Base-by-base conservation (phyloP, 2,888 invertebrate species). In the Dolichomitus sp. region DNA sequence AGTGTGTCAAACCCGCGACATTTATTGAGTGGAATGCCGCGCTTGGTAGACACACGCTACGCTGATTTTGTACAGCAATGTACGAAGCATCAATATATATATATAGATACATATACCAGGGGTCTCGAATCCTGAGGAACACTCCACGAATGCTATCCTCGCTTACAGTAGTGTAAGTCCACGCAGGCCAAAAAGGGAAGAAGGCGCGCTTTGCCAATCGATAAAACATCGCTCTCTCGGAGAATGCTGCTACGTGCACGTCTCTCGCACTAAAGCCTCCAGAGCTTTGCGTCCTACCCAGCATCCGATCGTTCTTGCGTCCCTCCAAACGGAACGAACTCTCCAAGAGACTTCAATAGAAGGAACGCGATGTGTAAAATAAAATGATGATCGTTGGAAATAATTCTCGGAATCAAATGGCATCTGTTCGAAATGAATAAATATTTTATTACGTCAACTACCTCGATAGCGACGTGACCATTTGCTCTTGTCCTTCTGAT, bases 11-110 rank as follows among this genome's bases (percentile, higher is more conserved):
- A 90, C 87, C 87, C 83, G 73, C 80, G 88, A 89, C 88, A 87
- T 91, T 91, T 90, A 91, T 91, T 86, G 89, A 91, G 85, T 86
- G 87, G 88, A 90, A 91, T 88, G 86, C 81, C 84, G 84, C 80
- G 81, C 70, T 68, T 40, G 59, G 76, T 42, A 69, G 74, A 70
- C 78, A 70, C 78, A 33, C 76, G 73, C 80, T 78, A 83, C 76
- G 86, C 82, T 85, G 88, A 90, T 91, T 91, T 89, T 87, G 78
- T 85, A 80, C 89, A 86, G 85, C 87, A 57, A 68, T 48, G 30
- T 57, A 30, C 72, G 65, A 17, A 45, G 30, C 77, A 30, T 17
- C 23, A 57, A 12, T 42, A 30, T n/a, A 27, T 37, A 33, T 33
- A 33, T 33, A 33, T 33, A 33, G 1, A 23, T 30, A 57, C 2